phyloP scores from a whole-genome alignment of 2,113 vertebrate genomes.

The Emydura subglobosa region DNA sequence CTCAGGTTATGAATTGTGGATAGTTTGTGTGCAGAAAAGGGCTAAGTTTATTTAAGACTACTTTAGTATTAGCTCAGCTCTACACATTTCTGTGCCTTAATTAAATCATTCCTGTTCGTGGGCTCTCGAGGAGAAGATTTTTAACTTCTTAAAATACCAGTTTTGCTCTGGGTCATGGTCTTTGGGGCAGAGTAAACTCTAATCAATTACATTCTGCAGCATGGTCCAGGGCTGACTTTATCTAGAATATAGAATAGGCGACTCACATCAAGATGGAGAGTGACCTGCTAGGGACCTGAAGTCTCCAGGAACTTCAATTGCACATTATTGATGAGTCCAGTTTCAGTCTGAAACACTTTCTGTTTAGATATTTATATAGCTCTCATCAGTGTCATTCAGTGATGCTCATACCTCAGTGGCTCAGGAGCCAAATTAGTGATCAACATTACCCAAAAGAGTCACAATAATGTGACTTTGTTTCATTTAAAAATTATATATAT shows the following conservation, averaged over 20 bases:
- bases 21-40: background rate
- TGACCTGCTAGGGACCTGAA: background rate
- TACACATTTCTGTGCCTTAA: slow-evolving; percentile 12
- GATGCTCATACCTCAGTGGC: no score
- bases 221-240: background rate
- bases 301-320: background rate
- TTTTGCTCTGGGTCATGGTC: background rate
- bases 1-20: background rate
- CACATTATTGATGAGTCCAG: accelerated
- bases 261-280: background rate
- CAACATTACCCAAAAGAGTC: no score
- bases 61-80: background rate
- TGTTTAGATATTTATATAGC: background rate
- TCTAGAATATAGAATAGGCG: background rate
- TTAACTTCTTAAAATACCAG: background rate
- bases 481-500: no score
- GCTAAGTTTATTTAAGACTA: background rate
- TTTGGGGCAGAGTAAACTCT: background rate
- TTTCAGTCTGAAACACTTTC: background rate
- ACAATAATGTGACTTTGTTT: no score
- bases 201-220: background rate
- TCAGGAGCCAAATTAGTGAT: no score
- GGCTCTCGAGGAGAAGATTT: background rate
- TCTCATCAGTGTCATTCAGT: background rate
- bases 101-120: background rate